phyloP scores from a whole-genome alignment of 1,140 invertebrate genomes.

The Zaprionus taronus region DNA sequence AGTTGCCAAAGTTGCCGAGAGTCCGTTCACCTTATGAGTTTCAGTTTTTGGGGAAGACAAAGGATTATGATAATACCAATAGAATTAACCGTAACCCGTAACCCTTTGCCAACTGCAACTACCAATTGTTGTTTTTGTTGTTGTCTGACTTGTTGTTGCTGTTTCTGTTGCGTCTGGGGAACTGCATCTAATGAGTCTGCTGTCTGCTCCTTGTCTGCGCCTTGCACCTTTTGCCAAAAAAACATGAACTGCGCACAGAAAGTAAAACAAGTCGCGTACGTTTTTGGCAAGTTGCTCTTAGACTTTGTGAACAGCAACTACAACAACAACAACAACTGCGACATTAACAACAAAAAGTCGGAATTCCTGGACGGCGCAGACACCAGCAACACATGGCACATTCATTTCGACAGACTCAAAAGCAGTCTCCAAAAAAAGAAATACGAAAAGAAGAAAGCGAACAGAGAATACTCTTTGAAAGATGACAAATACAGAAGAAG shows the following conservation, averaged over 20 bases:
- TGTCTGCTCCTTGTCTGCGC: slow-evolving; percentile 53
- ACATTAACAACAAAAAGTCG: slow-evolving; percentile 41
- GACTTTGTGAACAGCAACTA: slow-evolving; percentile 4
- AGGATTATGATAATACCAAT: slow-evolving; percentile 1
- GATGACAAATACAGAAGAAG: background rate
- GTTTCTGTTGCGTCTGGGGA: background rate
- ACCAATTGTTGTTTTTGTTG: background rate
- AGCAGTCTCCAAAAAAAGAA: slow-evolving; percentile 22
- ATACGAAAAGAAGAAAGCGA: background rate
- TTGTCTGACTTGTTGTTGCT: background rate
- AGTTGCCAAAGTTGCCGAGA: background rate
- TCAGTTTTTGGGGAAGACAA: background rate
- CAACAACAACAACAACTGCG: background rate
- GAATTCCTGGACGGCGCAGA: slow-evolving; percentile 53
- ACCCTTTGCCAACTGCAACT: slow-evolving; percentile 2
- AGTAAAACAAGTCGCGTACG: slow-evolving; percentile 45
- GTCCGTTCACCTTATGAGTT: background rate
- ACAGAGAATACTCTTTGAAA: background rate
- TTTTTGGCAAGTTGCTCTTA: slow-evolving; percentile 28
- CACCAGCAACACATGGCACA: slow-evolving; percentile 59
- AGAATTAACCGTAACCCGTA: background rate
- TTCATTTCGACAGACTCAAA: slow-evolving; percentile 24
- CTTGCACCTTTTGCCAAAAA: background rate
- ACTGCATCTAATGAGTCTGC: slow-evolving; percentile 12
- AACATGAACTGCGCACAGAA: background rate